Evolutionary conservation across 2,797 vertebrate species (phyloP), one percentile per base, ranked within the genome.

Genomic region (Anisognathus igniventris): DNA sequence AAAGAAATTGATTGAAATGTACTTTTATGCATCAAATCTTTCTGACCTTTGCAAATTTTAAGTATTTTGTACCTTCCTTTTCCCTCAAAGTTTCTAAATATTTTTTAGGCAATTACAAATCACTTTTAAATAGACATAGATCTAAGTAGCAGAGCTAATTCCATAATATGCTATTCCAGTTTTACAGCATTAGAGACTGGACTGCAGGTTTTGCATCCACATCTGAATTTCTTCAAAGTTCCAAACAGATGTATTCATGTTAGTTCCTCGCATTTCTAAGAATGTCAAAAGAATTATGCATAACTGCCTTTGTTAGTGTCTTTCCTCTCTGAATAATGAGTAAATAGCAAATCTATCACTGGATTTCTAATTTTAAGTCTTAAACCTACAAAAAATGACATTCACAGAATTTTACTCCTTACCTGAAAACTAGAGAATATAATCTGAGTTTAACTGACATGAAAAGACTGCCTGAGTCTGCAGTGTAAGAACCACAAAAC

Each of bases 81-180:
- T 66, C 28, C 66, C 50, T 88, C 73, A 78, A 68, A 88, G 45
- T 81, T 92, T 42, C 53, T 61, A 67, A 45, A 33, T 77, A 37
- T 35, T 65, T 53, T 84, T 85, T 68, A 53, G 40, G 54, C 47
- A 78, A 62, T 86, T 72, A 88, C 35, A 94, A 80, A 92, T 78
- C 58, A 91, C 58, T 90, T 92, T 83, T 86, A 94, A 92, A 90
- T 25, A 94, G 68, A 81, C 51, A 78, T 7, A 83, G 76, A 88
- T 88, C 57, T 90, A 86, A 90, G 47, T 25, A 77, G 54, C 19
- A 80, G 44, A 90, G 35, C 37, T 84, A 66, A 92, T 92, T 85
- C 50, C 9, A 19, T 91, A 45, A 96, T 91, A 80, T 90, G 21
- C 33, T 65, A 85, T 73, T 91, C 68, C 35, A 74, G 35, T 90